Evolutionary conservation across 2,888 invertebrate species (phyloP).

Genomic region (Lepidochitona cinerea): DNA sequence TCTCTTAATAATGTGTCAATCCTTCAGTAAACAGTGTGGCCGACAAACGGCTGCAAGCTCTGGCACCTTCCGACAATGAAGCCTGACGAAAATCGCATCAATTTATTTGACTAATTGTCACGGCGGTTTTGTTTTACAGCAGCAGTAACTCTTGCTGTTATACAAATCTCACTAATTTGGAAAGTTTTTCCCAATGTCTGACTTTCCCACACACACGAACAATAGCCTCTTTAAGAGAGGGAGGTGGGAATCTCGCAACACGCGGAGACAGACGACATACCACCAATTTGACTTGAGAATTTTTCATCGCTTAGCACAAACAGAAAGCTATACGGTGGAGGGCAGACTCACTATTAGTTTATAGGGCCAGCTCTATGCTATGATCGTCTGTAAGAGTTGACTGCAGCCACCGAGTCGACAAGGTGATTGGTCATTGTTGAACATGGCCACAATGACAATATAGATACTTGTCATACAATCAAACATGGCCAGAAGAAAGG

Average conservation of each 20-base stretch:
- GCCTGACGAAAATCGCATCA: not conserved
- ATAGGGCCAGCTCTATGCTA: too few relatives aligned
- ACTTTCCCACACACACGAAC: slow-evolving; percentile 1
- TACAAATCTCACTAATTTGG: not conserved
- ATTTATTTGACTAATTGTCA: not conserved
- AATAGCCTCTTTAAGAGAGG: not conserved
- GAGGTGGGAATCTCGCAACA: not conserved
- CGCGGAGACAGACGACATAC: not conserved
- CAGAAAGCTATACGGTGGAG: not conserved
- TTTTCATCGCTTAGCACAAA: not conserved
- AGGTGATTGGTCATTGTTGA: too few relatives aligned
- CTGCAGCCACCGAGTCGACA: too few relatives aligned
- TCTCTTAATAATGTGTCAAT: too few relatives aligned
- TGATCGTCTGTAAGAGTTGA: too few relatives aligned
- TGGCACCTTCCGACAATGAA: too few relatives aligned
- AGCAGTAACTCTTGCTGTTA: not conserved
- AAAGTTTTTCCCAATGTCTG: slow-evolving; percentile 1
- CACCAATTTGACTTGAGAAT: slow-evolving; percentile 1
- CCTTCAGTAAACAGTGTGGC: too few relatives aligned
- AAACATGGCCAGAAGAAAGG: too few relatives aligned
- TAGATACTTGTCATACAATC: too few relatives aligned
- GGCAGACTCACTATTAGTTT: not conserved
- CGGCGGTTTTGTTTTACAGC: not conserved
- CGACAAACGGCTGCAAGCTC: too few relatives aligned
- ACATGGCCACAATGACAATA: too few relatives aligned